phyloP scores from a whole-genome alignment of 1,140 invertebrate species.

The Himalopsyche phryganea region DNA sequence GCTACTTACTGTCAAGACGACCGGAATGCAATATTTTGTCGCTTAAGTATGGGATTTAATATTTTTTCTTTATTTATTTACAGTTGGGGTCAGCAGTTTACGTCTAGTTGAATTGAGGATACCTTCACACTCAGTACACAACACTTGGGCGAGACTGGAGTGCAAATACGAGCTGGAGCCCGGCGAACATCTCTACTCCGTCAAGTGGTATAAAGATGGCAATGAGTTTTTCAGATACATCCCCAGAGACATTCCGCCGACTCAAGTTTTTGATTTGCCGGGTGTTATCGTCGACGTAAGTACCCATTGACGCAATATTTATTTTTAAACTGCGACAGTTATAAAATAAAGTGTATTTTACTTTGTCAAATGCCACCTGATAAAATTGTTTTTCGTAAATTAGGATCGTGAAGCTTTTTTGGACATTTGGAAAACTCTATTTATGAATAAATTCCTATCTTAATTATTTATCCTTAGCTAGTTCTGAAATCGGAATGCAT shows the following conservation, averaged over 20 bases:
- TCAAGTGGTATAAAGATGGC: slow-evolving; percentile 87
- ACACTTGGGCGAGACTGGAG: slow-evolving; percentile 63
- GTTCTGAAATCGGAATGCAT: too few relatives aligned
- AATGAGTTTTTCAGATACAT: slow-evolving; percentile 83
- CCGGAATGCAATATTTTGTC: too few relatives aligned
- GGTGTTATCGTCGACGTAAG: slow-evolving; percentile 81
- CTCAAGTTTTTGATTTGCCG: slow-evolving; percentile 68
- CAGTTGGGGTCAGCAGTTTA: slow-evolving; percentile 46
- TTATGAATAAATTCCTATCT: too few relatives aligned
- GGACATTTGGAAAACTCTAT: too few relatives aligned
- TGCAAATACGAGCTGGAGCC: slow-evolving; percentile 78
- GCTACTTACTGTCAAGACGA: too few relatives aligned
- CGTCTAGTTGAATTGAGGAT: slow-evolving; percentile 63
- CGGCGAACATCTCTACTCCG: slow-evolving; percentile 74
- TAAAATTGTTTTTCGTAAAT: too few relatives aligned
- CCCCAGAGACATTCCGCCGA: slow-evolving; percentile 66
- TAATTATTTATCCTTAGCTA: too few relatives aligned
- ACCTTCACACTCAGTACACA: slow-evolving; percentile 64
- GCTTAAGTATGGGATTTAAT: too few relatives aligned
- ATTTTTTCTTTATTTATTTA: slow-evolving; percentile 16
- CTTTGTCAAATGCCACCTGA: too few relatives aligned
- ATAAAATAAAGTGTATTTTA: too few relatives aligned
- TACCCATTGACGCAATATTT: too few relatives aligned
- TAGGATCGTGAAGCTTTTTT: too few relatives aligned
- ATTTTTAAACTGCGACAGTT: slow-evolving; percentile 26